Conservation (phyloP, 1,140 invertebrate genomes). For the Cephus cinctus region DNA sequence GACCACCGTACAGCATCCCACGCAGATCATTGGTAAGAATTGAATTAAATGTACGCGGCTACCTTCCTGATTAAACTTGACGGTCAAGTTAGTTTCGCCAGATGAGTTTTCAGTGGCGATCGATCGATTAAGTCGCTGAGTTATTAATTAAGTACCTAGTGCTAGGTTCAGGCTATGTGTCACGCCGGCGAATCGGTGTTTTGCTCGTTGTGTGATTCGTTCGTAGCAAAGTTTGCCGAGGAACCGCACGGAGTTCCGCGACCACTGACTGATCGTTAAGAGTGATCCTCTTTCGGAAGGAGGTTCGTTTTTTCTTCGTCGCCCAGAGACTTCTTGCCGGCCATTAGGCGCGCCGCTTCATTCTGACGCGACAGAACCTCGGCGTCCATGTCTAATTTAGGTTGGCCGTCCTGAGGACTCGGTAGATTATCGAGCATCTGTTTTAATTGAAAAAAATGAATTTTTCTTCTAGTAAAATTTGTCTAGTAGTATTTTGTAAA, state of each 20-base stretch:
- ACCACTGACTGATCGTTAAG: slow-evolving; percentile 46
- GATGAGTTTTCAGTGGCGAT: too few relatives aligned
- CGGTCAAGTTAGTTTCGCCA: too few relatives aligned
- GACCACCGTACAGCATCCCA: too few relatives aligned
- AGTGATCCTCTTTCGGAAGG: slow-evolving; percentile 37
- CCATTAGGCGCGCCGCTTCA: slow-evolving; percentile 27
- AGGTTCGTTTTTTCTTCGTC: slow-evolving; percentile 43
- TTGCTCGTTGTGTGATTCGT: slow-evolving; percentile 27
- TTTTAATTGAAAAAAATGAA: background rate
- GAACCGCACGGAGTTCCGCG: slow-evolving; percentile 17
- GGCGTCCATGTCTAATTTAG: slow-evolving; percentile 28
- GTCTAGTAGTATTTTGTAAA: too few relatives aligned
- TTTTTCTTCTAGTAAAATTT: background rate
- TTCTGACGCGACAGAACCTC: slow-evolving; percentile 32
- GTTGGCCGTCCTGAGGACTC: slow-evolving; percentile 24
- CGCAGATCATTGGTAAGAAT: too few relatives aligned
- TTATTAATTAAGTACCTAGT: slow-evolving; percentile 44
- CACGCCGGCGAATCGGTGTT: slow-evolving; percentile 35
- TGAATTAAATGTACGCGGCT: too few relatives aligned
- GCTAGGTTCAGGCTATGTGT: slow-evolving; percentile 32
- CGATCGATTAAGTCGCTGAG: slow-evolving; percentile 22
- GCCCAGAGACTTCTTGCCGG: slow-evolving; percentile 31
- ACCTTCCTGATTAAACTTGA: too few relatives aligned
- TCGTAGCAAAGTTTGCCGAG: slow-evolving; percentile 15
- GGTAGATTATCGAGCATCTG: slow-evolving; percentile 10